A percentile compares a stretch with the other conserved stretches of the same genome.
phyloP scores from a whole-genome alignment of 2,797 vertebrate genomes.

The Acipenser oxyrinchus region DNA sequence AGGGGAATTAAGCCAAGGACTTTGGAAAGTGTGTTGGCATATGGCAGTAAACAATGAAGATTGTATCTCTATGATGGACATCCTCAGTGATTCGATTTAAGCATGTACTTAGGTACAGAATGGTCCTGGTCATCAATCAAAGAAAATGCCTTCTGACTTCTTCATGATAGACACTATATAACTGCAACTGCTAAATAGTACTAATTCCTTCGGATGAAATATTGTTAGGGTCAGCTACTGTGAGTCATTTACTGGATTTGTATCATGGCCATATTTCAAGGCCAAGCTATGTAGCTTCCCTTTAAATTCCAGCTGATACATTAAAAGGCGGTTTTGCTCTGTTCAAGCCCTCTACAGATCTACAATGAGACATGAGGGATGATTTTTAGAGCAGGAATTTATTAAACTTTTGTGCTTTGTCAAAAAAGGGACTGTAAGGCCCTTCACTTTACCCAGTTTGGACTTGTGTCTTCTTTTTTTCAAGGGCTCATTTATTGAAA shows the following conservation, averaged over 20 bases:
- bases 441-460: no score
- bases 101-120: no score
- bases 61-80: no score
- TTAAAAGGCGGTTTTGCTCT: slow-evolving; percentile 59
- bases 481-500: no score
- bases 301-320: slow-evolving; percentile 54
- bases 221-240: slow-evolving; percentile 29
- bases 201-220: slow-evolving; percentile 58
- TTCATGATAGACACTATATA: slow-evolving; percentile 43
- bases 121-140: slow-evolving; percentile 32
- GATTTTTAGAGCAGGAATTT: slow-evolving; percentile 45
- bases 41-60: no score
- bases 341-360: slow-evolving; percentile 53
- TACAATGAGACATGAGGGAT: slow-evolving; percentile 54
- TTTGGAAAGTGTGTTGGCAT: no score
- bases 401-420: slow-evolving; percentile 31
- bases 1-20: no score
- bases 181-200: slow-evolving; percentile 48
- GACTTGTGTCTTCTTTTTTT: no score
- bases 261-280: slow-evolving; percentile 57
- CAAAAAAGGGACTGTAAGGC: no score
- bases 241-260: slow-evolving; percentile 49
- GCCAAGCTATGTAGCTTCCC: slow-evolving; percentile 42
- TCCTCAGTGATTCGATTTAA: no score
- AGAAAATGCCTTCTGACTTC: slow-evolving; percentile 18